A percentile compares a stretch with the other conserved stretches of the same genome.
Evolutionary conservation across 1,140 invertebrate genomes (phyloP).

Genomic region (Eriosoma lanigerum): DNA sequence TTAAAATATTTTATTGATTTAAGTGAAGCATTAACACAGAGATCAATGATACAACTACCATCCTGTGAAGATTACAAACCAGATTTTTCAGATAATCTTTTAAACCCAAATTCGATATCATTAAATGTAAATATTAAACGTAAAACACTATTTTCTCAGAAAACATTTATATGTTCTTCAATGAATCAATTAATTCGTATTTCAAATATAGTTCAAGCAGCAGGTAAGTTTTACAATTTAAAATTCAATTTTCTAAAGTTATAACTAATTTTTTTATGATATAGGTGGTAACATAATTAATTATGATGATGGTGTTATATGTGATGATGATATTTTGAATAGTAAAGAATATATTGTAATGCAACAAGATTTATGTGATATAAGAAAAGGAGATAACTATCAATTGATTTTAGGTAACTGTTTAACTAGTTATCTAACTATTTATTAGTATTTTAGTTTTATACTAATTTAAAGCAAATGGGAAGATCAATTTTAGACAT

Average conservation of each 20-base stretch:
- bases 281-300: conserved; percentile 23
- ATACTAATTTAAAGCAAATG: too few relatives aligned
- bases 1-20: conserved; percentile 25
- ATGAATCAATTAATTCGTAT: conserved; percentile 15
- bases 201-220: conserved; percentile 5
- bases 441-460: too few relatives aligned
- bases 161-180: conserved; percentile 32
- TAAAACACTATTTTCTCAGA: conserved; percentile 24
- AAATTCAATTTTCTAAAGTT: neutral
- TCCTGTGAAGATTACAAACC: conserved; percentile 12
- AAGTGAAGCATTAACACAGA: neutral
- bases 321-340: conserved; percentile 12
- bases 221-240: neutral
- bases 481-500: too few relatives aligned
- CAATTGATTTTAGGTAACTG: conserved; percentile 7
- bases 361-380: conserved; percentile 5
- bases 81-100: conserved; percentile 14
- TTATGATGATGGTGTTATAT: neutral
- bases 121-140: conserved; percentile 18
- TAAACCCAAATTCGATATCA: conserved; percentile 13
- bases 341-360: neutral
- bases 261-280: neutral
- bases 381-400: neutral
- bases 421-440: too few relatives aligned
- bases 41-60: neutral